Conservation (phyloP, 2,113 vertebrate genomes). For the Ceyx melanurus region DNA sequence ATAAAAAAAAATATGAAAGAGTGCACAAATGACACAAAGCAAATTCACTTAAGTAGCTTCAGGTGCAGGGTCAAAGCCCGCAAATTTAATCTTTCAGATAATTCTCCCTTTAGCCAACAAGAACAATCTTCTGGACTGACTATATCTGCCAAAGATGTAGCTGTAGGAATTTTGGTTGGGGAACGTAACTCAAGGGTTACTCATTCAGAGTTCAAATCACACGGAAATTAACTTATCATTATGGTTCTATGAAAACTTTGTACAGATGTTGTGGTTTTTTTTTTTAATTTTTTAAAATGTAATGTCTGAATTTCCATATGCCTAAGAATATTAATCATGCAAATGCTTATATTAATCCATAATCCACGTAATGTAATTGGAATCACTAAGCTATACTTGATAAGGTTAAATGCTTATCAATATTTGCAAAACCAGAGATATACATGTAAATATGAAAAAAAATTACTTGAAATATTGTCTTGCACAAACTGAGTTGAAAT, state of each 20-base stretch:
- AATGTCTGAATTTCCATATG: not conserved
- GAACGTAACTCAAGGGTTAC: not conserved
- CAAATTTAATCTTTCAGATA: not conserved
- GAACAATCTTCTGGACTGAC: not conserved
- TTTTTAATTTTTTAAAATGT: not conserved
- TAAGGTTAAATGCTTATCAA: not conserved
- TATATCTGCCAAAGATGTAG: not conserved
- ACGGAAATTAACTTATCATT: not conserved
- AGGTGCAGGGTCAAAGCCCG: not conserved
- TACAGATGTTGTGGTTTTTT: not conserved
- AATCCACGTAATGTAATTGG: not conserved
- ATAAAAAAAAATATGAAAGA: not conserved
- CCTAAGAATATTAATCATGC: not conserved
- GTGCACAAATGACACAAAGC: not conserved
- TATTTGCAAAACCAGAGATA: not conserved
- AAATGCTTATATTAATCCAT: not conserved
- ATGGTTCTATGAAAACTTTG: not conserved
- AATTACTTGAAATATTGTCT: not conserved
- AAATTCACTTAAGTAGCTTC: not conserved
- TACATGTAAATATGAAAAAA: not conserved
- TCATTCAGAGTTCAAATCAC: not conserved
- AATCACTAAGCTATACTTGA: not conserved
- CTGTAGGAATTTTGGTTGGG: not conserved
- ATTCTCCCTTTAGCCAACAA: not conserved
- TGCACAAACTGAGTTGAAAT: not conserved